phyloP scores from a whole-genome alignment of 30 jellyfish, hydroid and myxozoan species.

The Cassiopea andromeda region DNA sequence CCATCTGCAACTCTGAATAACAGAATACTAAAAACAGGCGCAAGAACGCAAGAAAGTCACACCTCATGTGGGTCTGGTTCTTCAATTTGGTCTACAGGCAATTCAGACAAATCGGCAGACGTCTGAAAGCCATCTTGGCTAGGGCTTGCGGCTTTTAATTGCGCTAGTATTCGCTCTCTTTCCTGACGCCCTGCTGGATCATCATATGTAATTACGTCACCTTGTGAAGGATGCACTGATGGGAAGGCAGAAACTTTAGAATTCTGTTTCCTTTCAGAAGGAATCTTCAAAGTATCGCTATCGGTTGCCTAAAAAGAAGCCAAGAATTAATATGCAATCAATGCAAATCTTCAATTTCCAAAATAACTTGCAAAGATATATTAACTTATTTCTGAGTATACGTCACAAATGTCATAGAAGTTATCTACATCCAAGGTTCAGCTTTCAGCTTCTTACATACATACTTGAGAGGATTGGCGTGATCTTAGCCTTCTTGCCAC shows the following conservation, averaged over 20 bases:
- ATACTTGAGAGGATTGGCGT: conserved; percentile 82
- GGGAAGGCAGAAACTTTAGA: conserved; percentile 5
- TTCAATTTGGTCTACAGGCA: conserved; percentile 23
- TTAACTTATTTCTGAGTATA: no score
- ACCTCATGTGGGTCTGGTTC: conserved; percentile 5
- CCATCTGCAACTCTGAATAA: no score
- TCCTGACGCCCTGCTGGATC: conserved; percentile 96
- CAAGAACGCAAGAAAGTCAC: neutral
- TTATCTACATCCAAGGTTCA: no score
- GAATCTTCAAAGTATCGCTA: conserved; percentile 75
- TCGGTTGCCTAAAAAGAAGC: conserved; percentile 60
- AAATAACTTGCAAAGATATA: no score
- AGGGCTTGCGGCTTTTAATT: conserved; percentile 88
- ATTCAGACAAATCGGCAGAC: conserved; percentile 46
- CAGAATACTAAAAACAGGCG: no score
- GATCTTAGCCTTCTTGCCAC: conserved; percentile 63
- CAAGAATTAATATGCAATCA: neutral
- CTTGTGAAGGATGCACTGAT: conserved; percentile 89
- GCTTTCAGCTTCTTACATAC: no score
- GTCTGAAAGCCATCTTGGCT: conserved; percentile 84
- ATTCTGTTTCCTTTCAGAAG: conserved; percentile 33
- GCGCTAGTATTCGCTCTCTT: conserved; percentile 94
- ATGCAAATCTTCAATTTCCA: no score
- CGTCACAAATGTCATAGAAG: no score
- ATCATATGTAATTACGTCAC: conserved; percentile 93